Base-by-base conservation (phyloP, 2,797 vertebrate species). In the Trichosurus vulpecula region DNA sequence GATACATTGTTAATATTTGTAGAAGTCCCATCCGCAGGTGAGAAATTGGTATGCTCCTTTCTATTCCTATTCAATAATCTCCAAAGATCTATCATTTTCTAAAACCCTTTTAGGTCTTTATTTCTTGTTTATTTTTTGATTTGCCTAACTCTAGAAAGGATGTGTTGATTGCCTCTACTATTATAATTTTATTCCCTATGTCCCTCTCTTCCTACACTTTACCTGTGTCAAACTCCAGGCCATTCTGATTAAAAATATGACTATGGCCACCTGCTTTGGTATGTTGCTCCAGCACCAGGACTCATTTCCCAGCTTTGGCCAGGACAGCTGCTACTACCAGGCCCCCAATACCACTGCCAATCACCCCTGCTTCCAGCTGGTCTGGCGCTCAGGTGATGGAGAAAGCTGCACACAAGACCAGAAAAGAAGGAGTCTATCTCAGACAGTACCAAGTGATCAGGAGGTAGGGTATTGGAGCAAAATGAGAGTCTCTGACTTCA, bases 191-290 rank as follows among this genome's bases (percentile, higher is more conserved):
- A 11, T 30, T 57, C 12, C 8, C 19, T 31, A n/a, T 54, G 29
- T 29, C 52, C 90, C 54, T 31, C 54, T 31, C 91, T 94, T n/a
- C n/a, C 61, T 4, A 92, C 93, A 55, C 94, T 99, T 98, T 98
- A 99, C 99, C 99, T 5, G 99, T 98, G 93, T 99, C 99, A 96
- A 99, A 99, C 97, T 99, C 99, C 54, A 99, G 99, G 95, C 99
- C 99, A 94, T 99, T 98, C 98, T 99, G 97, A 0, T 98, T 98
- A 97, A 99, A 99, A 0, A 99, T 99, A 97, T 99, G 99, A 97
- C 99, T 99, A 98, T 99, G 99, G 95, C 99, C 99, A 12, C 99
- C 99, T 0, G 99, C 99, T 74, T 99, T 99, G 91, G 98, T 98
- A 1, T 99, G 99, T 95, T 99, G 99, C 97, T 99, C 99, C 98